Evolutionary conservation across 2,888 invertebrate species (phyloP).

Genomic region (Syrphus vitripennis): DNA sequence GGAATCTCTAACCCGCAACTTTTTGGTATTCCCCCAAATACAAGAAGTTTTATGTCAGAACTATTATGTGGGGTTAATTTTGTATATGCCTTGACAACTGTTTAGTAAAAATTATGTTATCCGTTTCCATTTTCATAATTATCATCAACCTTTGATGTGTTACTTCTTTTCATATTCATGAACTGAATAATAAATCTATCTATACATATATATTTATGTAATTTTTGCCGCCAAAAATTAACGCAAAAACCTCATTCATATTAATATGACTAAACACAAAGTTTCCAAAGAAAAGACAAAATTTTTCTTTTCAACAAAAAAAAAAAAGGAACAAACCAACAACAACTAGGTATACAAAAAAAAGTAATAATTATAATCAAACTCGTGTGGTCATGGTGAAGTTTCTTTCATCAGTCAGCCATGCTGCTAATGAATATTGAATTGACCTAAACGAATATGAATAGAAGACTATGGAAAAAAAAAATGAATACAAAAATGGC

Average conservation of each 20-base stretch:
- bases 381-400: constrained; percentile 12
- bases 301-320: background rate
- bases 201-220: background rate
- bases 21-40: too few species aligned
- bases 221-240: constrained; percentile 7
- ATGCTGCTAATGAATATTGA: constrained; percentile 64
- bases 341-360: background rate
- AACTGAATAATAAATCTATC: background rate
- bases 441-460: constrained; percentile 54
- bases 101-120: too few species aligned
- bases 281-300: background rate
- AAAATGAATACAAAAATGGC: constrained; percentile 48
- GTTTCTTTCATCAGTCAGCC: constrained; percentile 13
- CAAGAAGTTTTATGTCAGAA: too few species aligned
- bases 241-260: background rate
- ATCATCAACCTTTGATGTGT: too few species aligned
- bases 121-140: too few species aligned
- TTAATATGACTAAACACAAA: background rate
- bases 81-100: too few species aligned
- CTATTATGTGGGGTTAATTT: too few species aligned
- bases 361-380: constrained; percentile 13
- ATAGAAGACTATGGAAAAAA: background rate
- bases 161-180: background rate
- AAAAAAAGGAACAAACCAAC: background rate
- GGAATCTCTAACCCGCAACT: background rate